A percentile compares a stretch with the other conserved stretches of the same genome.
Evolutionary conservation across 35 echinoderm and acorn worm genomes (phyloP).

Genomic region (Nesometra sesokonis): DNA sequence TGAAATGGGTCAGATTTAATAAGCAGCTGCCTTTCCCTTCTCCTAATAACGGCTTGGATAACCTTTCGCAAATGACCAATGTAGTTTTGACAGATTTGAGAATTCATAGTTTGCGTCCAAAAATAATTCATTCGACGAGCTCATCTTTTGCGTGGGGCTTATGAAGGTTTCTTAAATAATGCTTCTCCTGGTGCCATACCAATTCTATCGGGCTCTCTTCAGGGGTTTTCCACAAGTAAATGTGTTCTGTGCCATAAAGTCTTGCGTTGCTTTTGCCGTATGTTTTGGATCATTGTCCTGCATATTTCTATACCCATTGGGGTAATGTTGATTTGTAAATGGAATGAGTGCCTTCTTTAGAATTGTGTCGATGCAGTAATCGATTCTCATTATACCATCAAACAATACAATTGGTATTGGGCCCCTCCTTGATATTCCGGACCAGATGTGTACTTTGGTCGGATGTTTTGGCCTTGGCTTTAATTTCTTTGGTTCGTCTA

Average conservation of each 20-base stretch:
- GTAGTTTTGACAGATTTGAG: not conserved
- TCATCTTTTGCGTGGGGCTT: constrained; percentile 13
- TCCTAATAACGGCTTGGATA: constrained; percentile 2
- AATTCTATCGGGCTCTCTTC: not conserved
- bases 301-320: not conserved
- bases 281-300: constrained; percentile 29
- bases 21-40: constrained; percentile 6
- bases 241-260: no score
- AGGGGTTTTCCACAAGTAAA: no score
- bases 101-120: not conserved
- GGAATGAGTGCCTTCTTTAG: constrained; percentile 25
- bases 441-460: constrained; percentile 24
- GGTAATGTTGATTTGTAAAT: not conserved
- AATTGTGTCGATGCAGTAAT: constrained; percentile 1
- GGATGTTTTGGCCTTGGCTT: constrained; percentile 28
- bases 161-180: not conserved
- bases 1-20: not conserved
- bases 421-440: constrained; percentile 24
- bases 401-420: not conserved
- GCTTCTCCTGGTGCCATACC: not conserved
- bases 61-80: not conserved
- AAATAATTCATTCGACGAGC: not conserved
- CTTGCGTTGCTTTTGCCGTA: no score
- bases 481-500: not conserved
- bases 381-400: no score